Evolutionary conservation across 2,113 vertebrate species (phyloP), one percentile per base, ranked within the genome.

Genomic region (Apistogramma diplotaenia): DNA sequence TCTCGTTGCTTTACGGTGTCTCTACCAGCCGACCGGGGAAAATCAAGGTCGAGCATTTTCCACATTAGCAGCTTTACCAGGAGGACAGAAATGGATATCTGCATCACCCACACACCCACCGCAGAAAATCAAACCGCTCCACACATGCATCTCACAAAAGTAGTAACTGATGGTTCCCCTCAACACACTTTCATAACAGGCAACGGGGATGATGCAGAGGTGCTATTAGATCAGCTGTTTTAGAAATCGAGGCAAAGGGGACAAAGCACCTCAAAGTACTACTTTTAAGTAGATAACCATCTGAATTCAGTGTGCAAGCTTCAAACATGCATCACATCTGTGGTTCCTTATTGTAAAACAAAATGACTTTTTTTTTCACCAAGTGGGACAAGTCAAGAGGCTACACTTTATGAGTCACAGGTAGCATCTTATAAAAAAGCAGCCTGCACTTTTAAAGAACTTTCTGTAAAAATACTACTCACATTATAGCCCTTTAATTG

Each of bases 1-100:
- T 89, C 43, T 16, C 25, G 9, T 78, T 85, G 76, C 62, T 91
- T 83, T 77, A 89, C 2, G 21, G 79, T 71, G 90, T 84, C 87
- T 93, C 89, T 74, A 87, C 71, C 61, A 80, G 56, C 49, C 43
- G 43, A 86, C 85, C 78, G 51, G 82, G 93, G 90, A 94, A 94
- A 94, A 94, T 92, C 70, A 89, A 90, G 88, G 83, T 89, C 87
- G 85, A 91, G 77, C 78, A 83, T 91, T 94, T 94, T 93, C 91
- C 94, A 89, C 87, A 94, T 94, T 89, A 92, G 89, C 77, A 81
- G 85, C 76, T 91, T 91, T 82, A 91, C 87, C 86, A 76, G 81
- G 83, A 93, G 87, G 84, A 88, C 40, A 86, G 83, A 91, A 91
- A 92, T 82, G 80, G 86, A 92, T 89, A 92, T 89, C 81, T 83